Evolutionary conservation across 2,888 invertebrate species (phyloP).

Genomic region (Philopedon plagiatum): DNA sequence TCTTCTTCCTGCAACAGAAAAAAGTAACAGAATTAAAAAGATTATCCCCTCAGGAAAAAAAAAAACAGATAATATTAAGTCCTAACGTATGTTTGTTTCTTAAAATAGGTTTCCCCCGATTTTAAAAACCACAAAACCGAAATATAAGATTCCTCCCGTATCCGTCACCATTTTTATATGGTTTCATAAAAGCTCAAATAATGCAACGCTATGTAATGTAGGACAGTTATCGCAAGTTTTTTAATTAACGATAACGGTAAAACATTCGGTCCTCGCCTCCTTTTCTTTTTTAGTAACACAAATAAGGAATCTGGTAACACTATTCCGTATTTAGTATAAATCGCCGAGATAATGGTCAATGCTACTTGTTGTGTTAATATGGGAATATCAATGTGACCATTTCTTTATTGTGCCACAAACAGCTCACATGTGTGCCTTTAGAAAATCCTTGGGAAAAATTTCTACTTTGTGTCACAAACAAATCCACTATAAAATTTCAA

Average conservation of each 20-base stretch:
- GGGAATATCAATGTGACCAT: no score
- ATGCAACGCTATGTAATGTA: constrained; percentile 14
- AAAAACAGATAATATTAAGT: constrained; percentile 8
- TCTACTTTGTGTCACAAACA: no score
- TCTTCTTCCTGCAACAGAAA: constrained; percentile 64
- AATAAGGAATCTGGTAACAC: no score
- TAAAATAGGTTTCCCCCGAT: constrained; percentile 29
- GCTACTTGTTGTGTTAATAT: no score
- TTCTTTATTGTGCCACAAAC: no score
- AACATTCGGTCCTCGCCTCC: no score
- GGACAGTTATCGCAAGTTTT: neutral
- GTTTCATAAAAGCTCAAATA: constrained; percentile 17
- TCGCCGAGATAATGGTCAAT: no score
- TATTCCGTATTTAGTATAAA: no score
- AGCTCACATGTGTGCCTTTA: no score
- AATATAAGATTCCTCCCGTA: constrained; percentile 31
- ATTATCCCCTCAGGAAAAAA: constrained; percentile 4
- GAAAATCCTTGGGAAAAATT: no score
- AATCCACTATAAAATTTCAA: no score
- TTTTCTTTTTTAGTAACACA: no score
- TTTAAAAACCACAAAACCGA: constrained; percentile 40
- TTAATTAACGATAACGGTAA: neutral
- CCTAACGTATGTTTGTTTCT: neutral
- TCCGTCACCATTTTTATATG: constrained; percentile 18
- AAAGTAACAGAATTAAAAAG: constrained; percentile 22